Evolutionary conservation across 92 coral and sea anemone species (phyloP), one percentile per base, ranked within the genome.

Genomic region (Pocillopora grandis): DNA sequence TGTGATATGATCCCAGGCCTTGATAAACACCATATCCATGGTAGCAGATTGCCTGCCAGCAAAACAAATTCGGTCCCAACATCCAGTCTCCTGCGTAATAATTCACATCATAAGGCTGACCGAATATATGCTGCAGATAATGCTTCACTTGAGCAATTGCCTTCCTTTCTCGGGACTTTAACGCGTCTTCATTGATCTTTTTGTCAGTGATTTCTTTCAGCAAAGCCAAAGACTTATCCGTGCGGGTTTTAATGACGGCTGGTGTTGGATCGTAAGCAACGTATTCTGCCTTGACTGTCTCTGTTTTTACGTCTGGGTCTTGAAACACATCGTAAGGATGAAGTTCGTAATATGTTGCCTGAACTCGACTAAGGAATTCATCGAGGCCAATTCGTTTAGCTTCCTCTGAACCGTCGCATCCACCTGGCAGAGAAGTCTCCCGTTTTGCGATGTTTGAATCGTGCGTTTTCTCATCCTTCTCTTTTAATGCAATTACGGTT

Each of bases 41-140:
- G 33, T 87, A 80, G 74, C 98, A 94, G 18, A 94, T 83, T 8
- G 77, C 83, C 31, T 94, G 86, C 87, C 87, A 88, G 72, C 98
- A 94, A 76, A 94, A 94, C 75, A 78, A 66, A 90, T 92, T 87
- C 12, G 98, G 98, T 9, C 98, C 98, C 90, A 96, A 58, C 98
- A 96, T 90, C 98, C 98, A 96, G 19, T 94, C 98, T 0, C 93
- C 98, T 1, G 96, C 89, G 68, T 96, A 96, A 73, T 90, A 96
- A 63, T 94, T 92, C 58, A 88, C 89, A 37, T 92, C 95, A 61
- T 94, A 94, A 0, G 92, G 92, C 55, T 78, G 86, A 0, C 95
- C 98, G 62, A 94, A 94, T 0, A 81, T 85, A 42, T 90, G 95
- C 63, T 85, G 65, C 23, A 94, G 76, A 77, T 85, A 96, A 42